Conservation (phyloP, 2,888 invertebrate species). For the Drosophila conformis region DNA sequence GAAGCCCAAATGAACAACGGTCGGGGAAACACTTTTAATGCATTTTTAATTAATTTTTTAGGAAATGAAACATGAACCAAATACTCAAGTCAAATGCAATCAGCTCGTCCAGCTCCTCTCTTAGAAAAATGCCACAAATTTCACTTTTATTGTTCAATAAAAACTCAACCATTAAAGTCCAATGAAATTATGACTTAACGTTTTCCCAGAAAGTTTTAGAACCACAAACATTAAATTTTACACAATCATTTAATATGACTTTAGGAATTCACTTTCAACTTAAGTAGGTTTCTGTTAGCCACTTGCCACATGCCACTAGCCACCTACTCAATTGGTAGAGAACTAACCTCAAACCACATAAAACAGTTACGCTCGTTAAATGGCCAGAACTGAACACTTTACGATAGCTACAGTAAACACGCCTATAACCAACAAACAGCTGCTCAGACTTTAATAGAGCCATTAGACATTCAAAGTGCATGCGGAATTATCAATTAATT, state of each 20-base stretch:
- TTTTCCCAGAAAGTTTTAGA: background rate
- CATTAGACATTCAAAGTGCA: conserved; percentile 64
- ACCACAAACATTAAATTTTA: background rate
- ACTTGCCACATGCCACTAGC: background rate
- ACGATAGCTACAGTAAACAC: conserved; percentile 11
- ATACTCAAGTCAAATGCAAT: conserved; percentile 1
- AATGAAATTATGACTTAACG: background rate
- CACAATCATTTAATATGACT: background rate
- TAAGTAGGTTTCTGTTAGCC: background rate
- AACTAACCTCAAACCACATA: conserved; percentile 7
- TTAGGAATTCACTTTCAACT: background rate
- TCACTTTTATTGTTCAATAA: background rate
- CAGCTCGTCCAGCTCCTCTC: background rate
- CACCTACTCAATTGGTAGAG: background rate
- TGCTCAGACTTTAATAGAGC: conserved; percentile 30
- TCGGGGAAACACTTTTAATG: conserved; percentile 56
- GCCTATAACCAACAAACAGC: conserved; percentile 9
- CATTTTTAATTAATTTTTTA: conserved; percentile 74
- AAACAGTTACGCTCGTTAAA: conserved; percentile 14
- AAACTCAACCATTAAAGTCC: background rate
- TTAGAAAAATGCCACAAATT: background rate
- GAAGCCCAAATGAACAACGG: background rate
- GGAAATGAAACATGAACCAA: conserved; percentile 11
- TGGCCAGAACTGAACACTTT: conserved; percentile 5
- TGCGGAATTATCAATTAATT: conserved; percentile 53